Evolutionary conservation across 2,113 vertebrate genomes (phyloP), one percentile per base, ranked within the genome.

Genomic region (Polyodon spathula): DNA sequence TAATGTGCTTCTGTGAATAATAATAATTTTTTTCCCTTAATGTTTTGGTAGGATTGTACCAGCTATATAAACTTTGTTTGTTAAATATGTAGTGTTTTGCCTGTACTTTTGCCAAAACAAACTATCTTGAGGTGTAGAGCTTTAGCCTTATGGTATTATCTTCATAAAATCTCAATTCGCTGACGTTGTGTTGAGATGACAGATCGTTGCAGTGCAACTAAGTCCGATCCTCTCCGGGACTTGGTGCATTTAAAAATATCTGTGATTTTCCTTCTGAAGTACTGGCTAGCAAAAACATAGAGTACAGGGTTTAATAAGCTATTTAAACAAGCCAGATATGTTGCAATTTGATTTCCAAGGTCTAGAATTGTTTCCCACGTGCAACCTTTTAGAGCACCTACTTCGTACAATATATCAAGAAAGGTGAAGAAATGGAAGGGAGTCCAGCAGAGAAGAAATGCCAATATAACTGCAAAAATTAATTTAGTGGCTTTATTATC

Each of bases 251-350:
- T 61, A 73, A 75, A 94, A 70, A 97, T 86, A 70, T 88, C 85
- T 2, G 52, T 64, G 4, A 86, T 81, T 66, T 95, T 98, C 76
- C 78, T 92, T 64, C 81, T 85, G 77, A 97, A 97, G 66, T 90
- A 89, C 69, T 90, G 91, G 9, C 95, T 93, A 0, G 93, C 88
- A 8, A 93, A 84, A 27, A 95, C 90, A 0, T 97, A 98, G 4
- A 97, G 69, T 62, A 95, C 15, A 0, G 95, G 95, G 71, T 98
- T 98, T 39, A 98, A 73, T 63, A 83, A 86, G 74, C 94, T 95
- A 83, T 97, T 98, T 69, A 91, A 87, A 17, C 88, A 94, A 8
- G 80, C 86, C 14, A 90, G 60, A 53, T 87, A 95, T 0, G 52
- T 62, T 6, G 84, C 76, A 48, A 96, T 40, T 65, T 97, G 89